Conservation (phyloP, 2,113 vertebrate species). For the Hippocampus abdominalis region DNA sequence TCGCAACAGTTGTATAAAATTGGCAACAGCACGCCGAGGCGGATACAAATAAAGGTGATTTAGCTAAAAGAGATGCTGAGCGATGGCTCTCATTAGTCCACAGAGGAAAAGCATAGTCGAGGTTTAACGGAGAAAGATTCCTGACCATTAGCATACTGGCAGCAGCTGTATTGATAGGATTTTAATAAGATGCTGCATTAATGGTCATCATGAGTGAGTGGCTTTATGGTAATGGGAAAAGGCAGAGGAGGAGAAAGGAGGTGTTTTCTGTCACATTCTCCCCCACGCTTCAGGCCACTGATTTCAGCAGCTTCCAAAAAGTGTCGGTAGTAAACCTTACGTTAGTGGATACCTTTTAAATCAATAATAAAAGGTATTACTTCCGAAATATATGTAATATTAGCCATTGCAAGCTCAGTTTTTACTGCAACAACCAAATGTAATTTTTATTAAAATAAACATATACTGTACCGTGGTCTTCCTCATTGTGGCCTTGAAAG, state of each 20-base stretch:
- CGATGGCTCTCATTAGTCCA: slow-evolving; percentile 78
- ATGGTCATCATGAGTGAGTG: slow-evolving; percentile 78
- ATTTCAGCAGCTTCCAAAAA: slow-evolving; percentile 29
- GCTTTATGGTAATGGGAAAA: slow-evolving; percentile 75
- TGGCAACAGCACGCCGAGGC: slow-evolving; percentile 63
- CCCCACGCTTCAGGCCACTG: slow-evolving; percentile 18
- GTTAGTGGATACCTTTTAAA: no score
- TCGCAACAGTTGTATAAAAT: slow-evolving; percentile 70
- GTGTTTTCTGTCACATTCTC: slow-evolving; percentile 66
- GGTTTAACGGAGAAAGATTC: slow-evolving; percentile 79
- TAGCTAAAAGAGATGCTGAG: slow-evolving; percentile 80
- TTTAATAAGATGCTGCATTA: slow-evolving; percentile 80
- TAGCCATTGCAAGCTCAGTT: neutral
- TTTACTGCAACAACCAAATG: neutral
- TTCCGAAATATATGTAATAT: neutral
- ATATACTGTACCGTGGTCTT: no score
- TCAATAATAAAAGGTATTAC: neutral
- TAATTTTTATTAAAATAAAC: no score
- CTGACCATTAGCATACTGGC: slow-evolving; percentile 75
- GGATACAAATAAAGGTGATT: slow-evolving; percentile 83
- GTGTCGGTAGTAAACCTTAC: neutral
- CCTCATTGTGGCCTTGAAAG: neutral
- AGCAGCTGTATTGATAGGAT: slow-evolving; percentile 78
- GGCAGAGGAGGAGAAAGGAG: slow-evolving; percentile 64
- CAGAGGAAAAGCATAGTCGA: slow-evolving; percentile 75